A percentile compares a stretch with the other conserved stretches of the same genome.
Evolutionary conservation across 1,140 invertebrate genomes (phyloP).

Genomic region (Tyrophagus putrescentiae): DNA sequence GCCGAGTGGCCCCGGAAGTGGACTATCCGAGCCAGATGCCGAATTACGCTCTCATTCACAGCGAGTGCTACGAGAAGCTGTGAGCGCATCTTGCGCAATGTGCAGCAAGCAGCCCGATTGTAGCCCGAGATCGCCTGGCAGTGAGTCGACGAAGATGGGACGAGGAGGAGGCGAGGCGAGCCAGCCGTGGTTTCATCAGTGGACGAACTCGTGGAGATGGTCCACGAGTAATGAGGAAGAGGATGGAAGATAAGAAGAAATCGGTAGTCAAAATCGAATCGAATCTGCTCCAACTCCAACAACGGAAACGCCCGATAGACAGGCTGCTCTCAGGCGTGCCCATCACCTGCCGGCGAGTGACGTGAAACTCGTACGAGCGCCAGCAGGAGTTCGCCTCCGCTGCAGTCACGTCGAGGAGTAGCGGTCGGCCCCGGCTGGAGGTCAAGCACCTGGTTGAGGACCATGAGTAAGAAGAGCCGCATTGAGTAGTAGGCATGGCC

Average conservation of each 20-base stretch:
- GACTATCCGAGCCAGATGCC: conserved; percentile 50
- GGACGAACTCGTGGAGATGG: conserved; percentile 50
- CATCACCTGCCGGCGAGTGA: conserved; percentile 44
- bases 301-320: conserved; percentile 45
- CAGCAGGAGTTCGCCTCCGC: conserved; percentile 52
- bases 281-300: not conserved
- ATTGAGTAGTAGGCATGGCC: conserved; percentile 59
- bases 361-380: conserved; percentile 52
- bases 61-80: conserved; percentile 43
- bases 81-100: conserved; percentile 50
- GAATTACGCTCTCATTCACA: conserved; percentile 43
- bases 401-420: conserved; percentile 64
- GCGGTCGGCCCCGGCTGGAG: conserved; percentile 36
- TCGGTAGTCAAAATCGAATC: not conserved
- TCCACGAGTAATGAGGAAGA: conserved; percentile 34
- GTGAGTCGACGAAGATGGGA: too few relatives aligned
- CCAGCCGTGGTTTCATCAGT: conserved; percentile 44
- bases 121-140: conserved; percentile 41
- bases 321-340: conserved; percentile 59
- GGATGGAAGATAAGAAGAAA: not conserved
- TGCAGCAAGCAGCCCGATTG: conserved; percentile 66
- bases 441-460: conserved; percentile 50
- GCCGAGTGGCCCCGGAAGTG: conserved; percentile 54
- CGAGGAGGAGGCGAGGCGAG: too few relatives aligned
- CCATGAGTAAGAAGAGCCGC: conserved; percentile 64